phyloP scores from a whole-genome alignment of 1,140 invertebrate genomes.

The Delia radicum region DNA sequence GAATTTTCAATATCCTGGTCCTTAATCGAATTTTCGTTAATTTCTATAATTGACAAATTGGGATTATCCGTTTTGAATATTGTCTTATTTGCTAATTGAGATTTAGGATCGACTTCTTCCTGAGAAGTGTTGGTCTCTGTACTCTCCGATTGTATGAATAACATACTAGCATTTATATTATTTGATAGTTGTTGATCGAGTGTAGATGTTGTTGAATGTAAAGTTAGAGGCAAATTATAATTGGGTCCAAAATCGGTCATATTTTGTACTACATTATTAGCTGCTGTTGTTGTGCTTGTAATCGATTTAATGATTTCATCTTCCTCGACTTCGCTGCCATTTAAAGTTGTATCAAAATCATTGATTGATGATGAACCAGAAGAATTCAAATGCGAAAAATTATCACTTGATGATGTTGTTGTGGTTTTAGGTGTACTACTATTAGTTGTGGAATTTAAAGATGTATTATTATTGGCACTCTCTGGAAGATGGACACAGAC shows the following conservation, averaged over 20 bases:
- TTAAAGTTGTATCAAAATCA: conserved; percentile 27
- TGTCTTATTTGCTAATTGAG: conserved; percentile 54
- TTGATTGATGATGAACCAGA: not conserved
- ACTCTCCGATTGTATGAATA: conserved; percentile 46
- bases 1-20: conserved; percentile 47
- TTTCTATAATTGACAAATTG: conserved; percentile 56
- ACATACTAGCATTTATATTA: conserved; percentile 42
- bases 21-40: conserved; percentile 51
- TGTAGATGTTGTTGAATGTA: not conserved
- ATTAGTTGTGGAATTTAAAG: conserved; percentile 29
- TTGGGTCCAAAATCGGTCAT: conserved; percentile 22
- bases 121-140: conserved; percentile 51
- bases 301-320: too few species aligned
- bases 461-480: conserved; percentile 34
- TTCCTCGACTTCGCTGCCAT: conserved; percentile 9
- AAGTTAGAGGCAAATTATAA: too few species aligned
- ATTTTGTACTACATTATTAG: conserved; percentile 15
- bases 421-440: conserved; percentile 14
- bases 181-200: not conserved
- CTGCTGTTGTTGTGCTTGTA: not conserved
- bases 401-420: conserved; percentile 29
- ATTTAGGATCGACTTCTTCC: conserved; percentile 53
- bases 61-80: conserved; percentile 54
- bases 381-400: conserved; percentile 25
- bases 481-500: conserved; percentile 37